Evolutionary conservation across 1,140 invertebrate genomes (phyloP).

Genomic region (Eufriesea mexicana): DNA sequence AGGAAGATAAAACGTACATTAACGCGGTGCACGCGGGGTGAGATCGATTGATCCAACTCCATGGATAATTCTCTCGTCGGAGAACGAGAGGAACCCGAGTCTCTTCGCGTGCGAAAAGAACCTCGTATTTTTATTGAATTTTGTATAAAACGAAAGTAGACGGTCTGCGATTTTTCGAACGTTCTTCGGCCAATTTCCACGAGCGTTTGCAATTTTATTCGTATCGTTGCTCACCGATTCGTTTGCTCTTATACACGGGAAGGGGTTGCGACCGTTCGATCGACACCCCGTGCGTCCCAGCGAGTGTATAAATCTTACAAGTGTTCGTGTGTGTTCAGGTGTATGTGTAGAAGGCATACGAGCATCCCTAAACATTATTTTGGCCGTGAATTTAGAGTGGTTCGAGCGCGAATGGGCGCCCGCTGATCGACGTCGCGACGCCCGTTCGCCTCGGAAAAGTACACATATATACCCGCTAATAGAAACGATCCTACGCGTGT

Average conservation of each 20-base stretch:
- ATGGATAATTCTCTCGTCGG: no score
- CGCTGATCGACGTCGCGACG: background rate
- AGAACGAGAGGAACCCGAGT: no score
- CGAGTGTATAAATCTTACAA: constrained; percentile 11
- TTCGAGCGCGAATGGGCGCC: constrained; percentile 3
- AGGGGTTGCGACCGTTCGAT: background rate
- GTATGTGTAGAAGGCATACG: constrained; percentile 59
- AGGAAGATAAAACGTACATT: constrained; percentile 24
- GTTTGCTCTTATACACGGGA: background rate
- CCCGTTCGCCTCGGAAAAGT: constrained; percentile 14
- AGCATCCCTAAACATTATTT: constrained; percentile 54
- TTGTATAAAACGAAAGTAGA: no score
- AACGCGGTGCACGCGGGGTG: background rate
- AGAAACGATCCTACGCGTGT: constrained; percentile 24
- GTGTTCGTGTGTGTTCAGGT: constrained; percentile 15
- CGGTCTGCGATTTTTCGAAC: background rate
- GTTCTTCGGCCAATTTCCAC: background rate
- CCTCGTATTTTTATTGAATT: no score
- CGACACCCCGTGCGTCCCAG: constrained; percentile 25
- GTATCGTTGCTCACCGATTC: background rate
- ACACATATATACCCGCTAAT: constrained; percentile 24
- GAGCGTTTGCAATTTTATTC: background rate
- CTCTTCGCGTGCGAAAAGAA: no score
- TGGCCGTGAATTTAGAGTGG: constrained; percentile 60
- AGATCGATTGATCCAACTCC: background rate